These are phyloP conservation scores for Phanerotoma sp. DNA, from an alignment of 2,888 invertebrate genomes.

Conservation along the genomic window DNA sequence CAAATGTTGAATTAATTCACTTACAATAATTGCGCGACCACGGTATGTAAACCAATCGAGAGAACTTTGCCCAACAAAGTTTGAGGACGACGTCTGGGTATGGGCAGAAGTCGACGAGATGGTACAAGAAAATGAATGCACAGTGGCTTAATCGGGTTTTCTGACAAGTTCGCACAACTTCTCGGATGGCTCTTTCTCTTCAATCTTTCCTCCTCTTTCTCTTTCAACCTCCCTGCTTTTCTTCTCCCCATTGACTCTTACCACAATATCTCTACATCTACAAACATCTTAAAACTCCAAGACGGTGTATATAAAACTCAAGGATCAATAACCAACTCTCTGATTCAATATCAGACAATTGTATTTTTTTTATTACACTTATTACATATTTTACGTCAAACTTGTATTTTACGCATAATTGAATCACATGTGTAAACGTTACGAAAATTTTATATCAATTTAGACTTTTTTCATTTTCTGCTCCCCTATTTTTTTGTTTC, in stretches of 20 bases:
- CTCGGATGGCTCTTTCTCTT: slow-evolving; percentile 31
- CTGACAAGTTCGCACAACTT: slow-evolving; percentile 36
- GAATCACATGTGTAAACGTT: no score
- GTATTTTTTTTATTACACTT: background rate
- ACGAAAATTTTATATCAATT: no score
- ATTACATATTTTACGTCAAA: slow-evolving; percentile 1
- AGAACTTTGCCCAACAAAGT: slow-evolving; percentile 10
- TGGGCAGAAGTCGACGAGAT: slow-evolving; percentile 9
- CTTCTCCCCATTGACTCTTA: background rate
- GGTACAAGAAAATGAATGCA: slow-evolving; percentile 34
- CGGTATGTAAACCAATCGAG: slow-evolving; percentile 15
- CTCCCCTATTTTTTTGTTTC: no score
- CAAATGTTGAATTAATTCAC: slow-evolving; percentile 6
- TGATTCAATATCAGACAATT: slow-evolving; percentile 9
- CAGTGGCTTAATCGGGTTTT: slow-evolving; percentile 38
- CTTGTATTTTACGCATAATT: no score
- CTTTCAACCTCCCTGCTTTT: slow-evolving; percentile 9
- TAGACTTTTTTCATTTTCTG: no score
- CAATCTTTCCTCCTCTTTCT: slow-evolving; percentile 10
- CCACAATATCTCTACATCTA: slow-evolving; percentile 23
- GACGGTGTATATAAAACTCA: slow-evolving; percentile 6
- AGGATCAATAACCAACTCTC: slow-evolving; percentile 14
- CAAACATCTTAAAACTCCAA: slow-evolving; percentile 21
- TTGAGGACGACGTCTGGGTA: slow-evolving; percentile 16
- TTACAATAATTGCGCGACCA: slow-evolving; percentile 4